phyloP scores from a whole-genome alignment of 2,888 invertebrate species.

The Meghimatium bilineatum region DNA sequence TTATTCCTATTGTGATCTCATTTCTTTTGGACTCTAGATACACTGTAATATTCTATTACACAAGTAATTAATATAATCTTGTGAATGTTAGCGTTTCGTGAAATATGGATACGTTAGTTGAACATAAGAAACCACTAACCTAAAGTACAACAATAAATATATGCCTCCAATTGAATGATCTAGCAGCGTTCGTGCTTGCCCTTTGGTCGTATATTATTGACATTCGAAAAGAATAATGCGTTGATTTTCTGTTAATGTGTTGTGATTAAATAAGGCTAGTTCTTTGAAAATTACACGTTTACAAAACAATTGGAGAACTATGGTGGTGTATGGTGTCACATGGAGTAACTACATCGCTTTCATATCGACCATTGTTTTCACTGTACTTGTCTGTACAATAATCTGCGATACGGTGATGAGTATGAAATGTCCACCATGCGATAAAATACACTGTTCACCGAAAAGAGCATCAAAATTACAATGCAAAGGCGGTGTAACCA shows the following conservation, averaged over 20 bases:
- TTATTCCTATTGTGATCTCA: too few species aligned
- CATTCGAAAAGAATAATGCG: background rate
- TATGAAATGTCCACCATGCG: constrained; percentile 75
- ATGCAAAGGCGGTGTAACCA: constrained; percentile 73
- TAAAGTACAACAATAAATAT: background rate
- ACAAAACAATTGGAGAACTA: background rate
- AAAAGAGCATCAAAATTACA: constrained; percentile 61
- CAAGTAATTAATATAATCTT: too few species aligned
- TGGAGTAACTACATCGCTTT: constrained; percentile 10
- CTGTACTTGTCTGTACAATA: constrained; percentile 23
- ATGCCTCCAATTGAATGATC: too few species aligned
- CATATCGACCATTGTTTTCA: background rate
- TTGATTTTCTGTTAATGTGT: background rate
- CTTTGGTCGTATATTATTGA: too few species aligned
- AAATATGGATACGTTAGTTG: background rate
- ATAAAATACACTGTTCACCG: constrained; percentile 73
- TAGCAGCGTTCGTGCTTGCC: too few species aligned
- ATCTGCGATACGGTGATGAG: constrained; percentile 41
- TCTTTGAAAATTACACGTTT: background rate
- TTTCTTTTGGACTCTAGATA: too few species aligned
- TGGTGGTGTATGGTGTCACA: constrained; percentile 5
- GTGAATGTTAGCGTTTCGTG: background rate
- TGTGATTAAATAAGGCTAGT: background rate
- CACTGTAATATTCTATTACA: too few species aligned
- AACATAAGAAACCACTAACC: background rate